Evolutionary conservation across 2,888 invertebrate genomes (phyloP).

Genomic region (Chloroclysta siterata): DNA sequence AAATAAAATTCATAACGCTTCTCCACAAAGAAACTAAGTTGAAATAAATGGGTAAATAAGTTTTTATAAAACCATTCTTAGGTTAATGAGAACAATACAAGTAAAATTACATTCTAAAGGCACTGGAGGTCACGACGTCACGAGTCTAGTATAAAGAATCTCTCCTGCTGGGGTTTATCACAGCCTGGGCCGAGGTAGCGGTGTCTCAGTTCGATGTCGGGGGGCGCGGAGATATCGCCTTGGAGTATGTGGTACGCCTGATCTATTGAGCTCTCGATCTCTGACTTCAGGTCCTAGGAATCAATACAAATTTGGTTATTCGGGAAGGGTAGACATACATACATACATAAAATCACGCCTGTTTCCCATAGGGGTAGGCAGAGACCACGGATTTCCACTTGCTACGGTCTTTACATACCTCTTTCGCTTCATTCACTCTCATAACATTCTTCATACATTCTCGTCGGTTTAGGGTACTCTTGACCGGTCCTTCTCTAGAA

Average conservation of each 20-base stretch:
- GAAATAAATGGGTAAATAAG: background rate
- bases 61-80: slow-evolving; percentile 3
- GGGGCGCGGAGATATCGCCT: slow-evolving; percentile 81
- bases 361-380: no score
- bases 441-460: no score
- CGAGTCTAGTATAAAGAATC: slow-evolving; percentile 72
- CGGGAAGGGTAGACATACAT: no score
- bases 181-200: slow-evolving; percentile 77
- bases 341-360: no score
- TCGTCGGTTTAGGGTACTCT: no score
- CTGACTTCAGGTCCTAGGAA: slow-evolving; percentile 74
- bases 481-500: no score
- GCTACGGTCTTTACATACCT: no score
- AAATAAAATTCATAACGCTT: no score
- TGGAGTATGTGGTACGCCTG: slow-evolving; percentile 82
- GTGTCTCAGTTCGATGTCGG: slow-evolving; percentile 73
- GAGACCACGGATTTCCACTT: no score
- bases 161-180: slow-evolving; percentile 74
- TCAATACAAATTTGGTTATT: background rate
- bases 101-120: slow-evolving; percentile 20
- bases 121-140: slow-evolving; percentile 43
- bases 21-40: background rate
- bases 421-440: no score
- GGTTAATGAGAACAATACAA: slow-evolving; percentile 2
- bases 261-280: slow-evolving; percentile 79